These are phyloP conservation scores for Pinctada fucata DNA, from an alignment of 2,888 invertebrate genomes.

Conservation along the genomic window DNA sequence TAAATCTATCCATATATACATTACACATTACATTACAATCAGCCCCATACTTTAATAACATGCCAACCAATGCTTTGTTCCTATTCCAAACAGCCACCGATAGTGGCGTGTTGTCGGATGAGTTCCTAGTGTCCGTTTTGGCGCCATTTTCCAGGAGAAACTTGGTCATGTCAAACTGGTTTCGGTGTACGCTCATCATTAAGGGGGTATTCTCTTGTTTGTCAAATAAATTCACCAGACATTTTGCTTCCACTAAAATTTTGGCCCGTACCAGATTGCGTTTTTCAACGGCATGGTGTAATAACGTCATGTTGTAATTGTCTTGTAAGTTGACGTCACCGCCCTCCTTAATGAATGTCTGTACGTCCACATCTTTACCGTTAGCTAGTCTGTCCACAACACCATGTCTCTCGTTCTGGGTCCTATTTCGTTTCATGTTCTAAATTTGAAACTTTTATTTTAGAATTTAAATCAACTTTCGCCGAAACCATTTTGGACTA, in stretches of 20 bases:
- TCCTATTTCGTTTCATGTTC: too few species aligned
- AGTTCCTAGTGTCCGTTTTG: neutral
- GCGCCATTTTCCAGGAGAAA: neutral
- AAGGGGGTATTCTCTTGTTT: neutral
- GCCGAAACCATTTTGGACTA: too few species aligned
- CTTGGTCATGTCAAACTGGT: neutral
- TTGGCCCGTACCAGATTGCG: neutral
- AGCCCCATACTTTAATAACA: neutral
- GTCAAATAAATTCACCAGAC: neutral
- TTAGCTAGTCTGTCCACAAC: neutral
- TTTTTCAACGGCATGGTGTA: neutral
- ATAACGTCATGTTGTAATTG: neutral
- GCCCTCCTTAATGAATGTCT: neutral
- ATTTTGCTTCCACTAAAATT: neutral
- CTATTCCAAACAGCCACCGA: neutral
- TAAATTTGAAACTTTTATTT: too few species aligned
- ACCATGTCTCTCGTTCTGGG: neutral
- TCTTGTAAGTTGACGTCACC: neutral
- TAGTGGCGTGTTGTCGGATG: neutral
- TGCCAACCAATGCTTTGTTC: neutral
- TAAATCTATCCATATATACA: neutral
- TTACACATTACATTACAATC: neutral
- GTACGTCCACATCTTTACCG: neutral
- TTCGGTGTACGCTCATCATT: neutral
- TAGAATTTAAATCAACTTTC: too few species aligned